Conservation (phyloP, 2,888 invertebrate genomes). For the Cloeon dipterum region DNA sequence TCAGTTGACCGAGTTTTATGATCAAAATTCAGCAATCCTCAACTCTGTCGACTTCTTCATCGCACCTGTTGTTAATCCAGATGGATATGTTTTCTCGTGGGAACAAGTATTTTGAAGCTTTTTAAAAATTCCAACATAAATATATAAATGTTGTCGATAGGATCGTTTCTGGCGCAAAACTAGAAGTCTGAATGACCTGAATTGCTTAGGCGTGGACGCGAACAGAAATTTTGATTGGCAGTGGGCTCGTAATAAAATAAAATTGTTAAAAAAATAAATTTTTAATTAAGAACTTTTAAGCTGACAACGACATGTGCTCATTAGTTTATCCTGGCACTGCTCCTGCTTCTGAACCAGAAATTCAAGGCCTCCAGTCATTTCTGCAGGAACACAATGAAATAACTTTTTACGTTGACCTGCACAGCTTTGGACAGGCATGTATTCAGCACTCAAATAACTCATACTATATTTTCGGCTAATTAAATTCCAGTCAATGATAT, state of each 20-base stretch:
- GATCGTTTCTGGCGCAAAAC: not conserved
- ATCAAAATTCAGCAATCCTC: constrained; percentile 10
- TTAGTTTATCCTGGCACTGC: not conserved
- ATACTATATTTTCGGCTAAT: too few species aligned
- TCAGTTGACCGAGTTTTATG: constrained; percentile 1
- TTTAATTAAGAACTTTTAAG: too few species aligned
- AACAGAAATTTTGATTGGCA: not conserved
- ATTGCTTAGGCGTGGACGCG: not conserved
- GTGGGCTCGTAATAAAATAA: not conserved
- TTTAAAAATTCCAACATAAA: too few species aligned
- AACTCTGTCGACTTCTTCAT: constrained; percentile 20
- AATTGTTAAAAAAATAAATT: too few species aligned
- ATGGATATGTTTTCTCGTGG: constrained; percentile 19
- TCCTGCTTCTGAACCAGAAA: not conserved
- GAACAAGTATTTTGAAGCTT: too few species aligned
- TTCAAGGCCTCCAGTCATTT: too few species aligned
- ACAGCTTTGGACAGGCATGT: too few species aligned
- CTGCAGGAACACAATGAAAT: too few species aligned
- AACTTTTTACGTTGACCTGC: too few species aligned
- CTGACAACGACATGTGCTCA: not conserved
- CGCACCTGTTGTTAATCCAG: constrained; percentile 19
- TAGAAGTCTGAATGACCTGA: not conserved
- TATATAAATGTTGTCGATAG: too few species aligned
- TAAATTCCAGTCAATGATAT: too few species aligned
- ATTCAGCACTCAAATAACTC: too few species aligned